A percentile compares a stretch with the other conserved stretches of the same genome.
These are phyloP conservation scores for Clupea harengus DNA, from an alignment of 2,113 vertebrate genomes.

Conservation along the genomic window DNA sequence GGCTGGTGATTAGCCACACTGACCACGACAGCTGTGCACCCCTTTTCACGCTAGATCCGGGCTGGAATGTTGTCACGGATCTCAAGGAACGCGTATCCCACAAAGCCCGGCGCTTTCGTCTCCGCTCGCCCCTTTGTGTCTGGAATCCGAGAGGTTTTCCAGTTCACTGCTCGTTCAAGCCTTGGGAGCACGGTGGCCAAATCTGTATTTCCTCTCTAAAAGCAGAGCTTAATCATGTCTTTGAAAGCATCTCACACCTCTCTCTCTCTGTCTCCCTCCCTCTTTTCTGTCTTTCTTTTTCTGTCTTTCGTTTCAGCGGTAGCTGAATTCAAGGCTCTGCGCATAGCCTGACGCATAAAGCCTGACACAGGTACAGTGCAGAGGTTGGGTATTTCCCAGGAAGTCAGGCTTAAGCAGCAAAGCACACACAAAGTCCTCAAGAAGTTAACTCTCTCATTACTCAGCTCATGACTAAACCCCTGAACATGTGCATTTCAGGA, in stretches of 20 bases:
- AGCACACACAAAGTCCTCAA: neutral
- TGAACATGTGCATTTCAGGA: neutral
- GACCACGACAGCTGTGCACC: slow-evolving; percentile 59
- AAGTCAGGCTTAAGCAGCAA: slow-evolving; percentile 4
- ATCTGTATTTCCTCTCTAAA: slow-evolving; percentile 47
- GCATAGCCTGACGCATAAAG: neutral
- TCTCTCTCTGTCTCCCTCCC: slow-evolving; percentile 46
- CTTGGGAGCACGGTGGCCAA: slow-evolving; percentile 47
- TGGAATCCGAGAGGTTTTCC: slow-evolving; percentile 58
- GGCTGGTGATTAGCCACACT: slow-evolving; percentile 46
- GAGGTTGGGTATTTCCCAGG: slow-evolving; percentile 10
- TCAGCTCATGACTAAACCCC: neutral
- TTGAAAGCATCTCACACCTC: slow-evolving; percentile 39
- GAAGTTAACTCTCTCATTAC: neutral
- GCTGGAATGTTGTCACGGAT: slow-evolving; percentile 63
- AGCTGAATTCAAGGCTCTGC: neutral
- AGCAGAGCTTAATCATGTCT: slow-evolving; percentile 45
- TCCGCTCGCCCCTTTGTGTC: slow-evolving; percentile 57
- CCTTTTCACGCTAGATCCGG: slow-evolving; percentile 54
- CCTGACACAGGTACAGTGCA: neutral
- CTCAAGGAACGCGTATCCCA: slow-evolving; percentile 62
- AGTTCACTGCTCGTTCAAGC: slow-evolving; percentile 63
- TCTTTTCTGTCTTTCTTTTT: slow-evolving; percentile 44
- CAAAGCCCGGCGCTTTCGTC: slow-evolving; percentile 50
- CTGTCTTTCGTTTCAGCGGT: neutral